Evolutionary conservation across 1,140 invertebrate species (phyloP).

Genomic region (Cherax destructor): DNA sequence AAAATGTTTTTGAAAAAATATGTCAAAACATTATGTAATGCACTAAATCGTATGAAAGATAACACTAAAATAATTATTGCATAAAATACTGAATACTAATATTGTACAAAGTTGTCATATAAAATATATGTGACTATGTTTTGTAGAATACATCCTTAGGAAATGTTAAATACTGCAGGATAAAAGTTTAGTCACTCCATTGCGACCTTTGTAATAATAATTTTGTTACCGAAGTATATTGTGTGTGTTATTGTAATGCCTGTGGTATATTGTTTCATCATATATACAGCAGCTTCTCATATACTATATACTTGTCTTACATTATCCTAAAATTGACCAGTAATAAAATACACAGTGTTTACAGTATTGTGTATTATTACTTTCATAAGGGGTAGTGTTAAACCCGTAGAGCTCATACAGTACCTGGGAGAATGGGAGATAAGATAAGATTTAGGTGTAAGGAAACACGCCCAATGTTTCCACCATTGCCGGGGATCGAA

Average conservation of each 20-base stretch:
- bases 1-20: too few species aligned
- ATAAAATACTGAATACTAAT: neutral
- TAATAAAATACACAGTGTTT: neutral
- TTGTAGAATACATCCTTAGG: neutral
- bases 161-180: neutral
- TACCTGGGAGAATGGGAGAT: too few species aligned
- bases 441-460: too few species aligned
- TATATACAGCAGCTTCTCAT: constrained; percentile 22
- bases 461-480: too few species aligned
- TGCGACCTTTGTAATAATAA: neutral
- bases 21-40: neutral
- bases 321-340: neutral
- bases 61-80: neutral
- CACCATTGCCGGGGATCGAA: too few species aligned
- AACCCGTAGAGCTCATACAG: too few species aligned
- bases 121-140: neutral
- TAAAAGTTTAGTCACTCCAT: neutral
- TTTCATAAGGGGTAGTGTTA: too few species aligned
- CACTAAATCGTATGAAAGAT: neutral
- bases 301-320: neutral
- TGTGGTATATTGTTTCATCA: constrained; percentile 14
- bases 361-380: neutral
- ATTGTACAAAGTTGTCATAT: neutral
- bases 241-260: neutral
- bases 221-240: constrained; percentile 20